Conservation (phyloP, 2,797 vertebrate genomes). For the Crenuchus spilurus region DNA sequence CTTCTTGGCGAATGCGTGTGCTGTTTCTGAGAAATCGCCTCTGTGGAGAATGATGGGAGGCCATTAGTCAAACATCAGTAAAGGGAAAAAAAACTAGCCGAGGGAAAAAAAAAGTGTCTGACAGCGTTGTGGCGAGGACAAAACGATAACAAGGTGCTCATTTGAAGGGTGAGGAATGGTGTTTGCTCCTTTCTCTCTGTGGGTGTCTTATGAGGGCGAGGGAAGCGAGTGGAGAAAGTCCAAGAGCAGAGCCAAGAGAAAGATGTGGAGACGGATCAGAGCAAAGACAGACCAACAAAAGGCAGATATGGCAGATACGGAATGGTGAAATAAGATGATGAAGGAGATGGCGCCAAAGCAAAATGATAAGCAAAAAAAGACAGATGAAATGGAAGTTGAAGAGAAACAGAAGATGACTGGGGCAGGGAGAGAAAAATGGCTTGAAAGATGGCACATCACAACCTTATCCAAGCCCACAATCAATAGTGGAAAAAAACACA, state of each 20-base stretch:
- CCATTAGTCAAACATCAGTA: conserved; percentile 46
- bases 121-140: conserved; percentile 59
- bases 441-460: not conserved
- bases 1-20: conserved; percentile 24
- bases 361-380: not conserved
- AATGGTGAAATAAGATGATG: not conserved
- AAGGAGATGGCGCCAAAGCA: not conserved
- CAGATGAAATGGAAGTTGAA: not conserved
- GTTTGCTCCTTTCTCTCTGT: conserved; percentile 59
- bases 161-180: conserved; percentile 71
- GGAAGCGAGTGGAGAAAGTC: not conserved
- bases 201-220: conserved; percentile 59
- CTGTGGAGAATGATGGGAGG: conserved; percentile 11
- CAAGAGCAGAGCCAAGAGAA: not conserved
- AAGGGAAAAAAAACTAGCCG: not conserved
- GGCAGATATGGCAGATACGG: not conserved
- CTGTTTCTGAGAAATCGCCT: conserved; percentile 39
- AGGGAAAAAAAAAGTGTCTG: conserved; percentile 51
- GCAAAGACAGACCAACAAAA: conserved; percentile 15
- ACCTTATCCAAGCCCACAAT: not conserved
- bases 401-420: not conserved
- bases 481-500: not conserved
- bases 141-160: conserved; percentile 76
- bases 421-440: not conserved
- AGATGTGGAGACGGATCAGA: not conserved